A percentile compares a stretch with the other conserved stretches of the same genome.
Conservation (phyloP, 2,888 invertebrate species). For the Cryptocheilus praepositus region DNA sequence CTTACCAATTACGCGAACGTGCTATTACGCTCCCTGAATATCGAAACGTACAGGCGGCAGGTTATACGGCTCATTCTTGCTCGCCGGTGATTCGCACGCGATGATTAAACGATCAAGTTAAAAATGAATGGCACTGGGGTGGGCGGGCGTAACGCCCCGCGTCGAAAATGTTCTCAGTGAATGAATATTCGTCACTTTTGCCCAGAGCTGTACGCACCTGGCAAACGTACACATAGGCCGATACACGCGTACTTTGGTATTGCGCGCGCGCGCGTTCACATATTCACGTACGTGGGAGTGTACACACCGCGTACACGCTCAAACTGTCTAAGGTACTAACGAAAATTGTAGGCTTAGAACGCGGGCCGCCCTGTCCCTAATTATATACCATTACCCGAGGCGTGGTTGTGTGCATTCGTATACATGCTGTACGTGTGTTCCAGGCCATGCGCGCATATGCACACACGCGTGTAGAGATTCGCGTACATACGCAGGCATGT, state of each 20-base stretch:
- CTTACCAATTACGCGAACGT: no score
- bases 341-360: conserved; percentile 56
- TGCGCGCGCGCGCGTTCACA: not conserved
- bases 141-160: conserved; percentile 12
- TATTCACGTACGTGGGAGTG: not conserved
- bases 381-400: conserved; percentile 54
- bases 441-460: conserved; percentile 7
- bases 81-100: conserved; percentile 27
- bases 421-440: conserved; percentile 17
- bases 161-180: conserved; percentile 15
- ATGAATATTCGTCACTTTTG: conserved; percentile 9
- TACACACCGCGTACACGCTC: conserved; percentile 4
- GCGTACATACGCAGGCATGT: conserved; percentile 7
- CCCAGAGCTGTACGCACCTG: not conserved
- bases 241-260: conserved; percentile 19
- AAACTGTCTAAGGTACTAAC: conserved; percentile 47
- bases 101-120: conserved; percentile 52
- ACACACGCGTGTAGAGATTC: no score
- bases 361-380: conserved; percentile 49
- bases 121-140: conserved; percentile 35
- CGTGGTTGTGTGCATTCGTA: conserved; percentile 7
- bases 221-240: not conserved
- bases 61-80: conserved; percentile 12
- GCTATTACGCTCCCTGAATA: no score
- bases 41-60: no score